Evolutionary conservation across 2,113 vertebrate species (phyloP), one percentile per base, ranked within the genome.

Genomic region (Kryptolebias marmoratus): DNA sequence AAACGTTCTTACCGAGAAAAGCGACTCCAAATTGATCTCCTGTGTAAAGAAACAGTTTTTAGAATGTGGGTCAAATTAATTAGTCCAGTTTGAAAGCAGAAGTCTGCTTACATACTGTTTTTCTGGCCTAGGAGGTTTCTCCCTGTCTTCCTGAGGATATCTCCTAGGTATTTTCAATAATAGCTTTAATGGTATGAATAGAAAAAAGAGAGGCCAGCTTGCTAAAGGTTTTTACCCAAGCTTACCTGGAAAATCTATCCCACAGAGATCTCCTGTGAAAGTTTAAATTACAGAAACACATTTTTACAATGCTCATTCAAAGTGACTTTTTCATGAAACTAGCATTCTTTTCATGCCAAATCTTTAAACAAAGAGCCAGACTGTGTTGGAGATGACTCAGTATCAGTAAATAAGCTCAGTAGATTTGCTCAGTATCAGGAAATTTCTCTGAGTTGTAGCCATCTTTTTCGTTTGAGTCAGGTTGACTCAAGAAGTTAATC

Each of bases 201-300:
- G 14, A 64, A 5, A 1, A 61, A 32, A 47, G 10, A 42, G 10
- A 5, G 10, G 39, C 39, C 39, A 55, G 7, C 50, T 22, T 42
- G 8, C 0, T 57, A 14, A 1, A 8, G 22, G 11, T 28, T 39
- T 57, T 61, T 14, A 0, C 62, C 8, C 4, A 54, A 32, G 8
- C 39, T 63, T 74, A 81, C 80, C 80, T 75, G 64, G 82, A 77
- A 32, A 88, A 15, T 79, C 73, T 81, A 3, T 81, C 80, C 78
- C 57, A 74, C 5, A 84, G 59, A 11, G 83, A 84, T 75, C 75
- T 72, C 76, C 79, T 86, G 64, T 67, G n/a, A 62, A 73, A 44
- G 52, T 54, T 54, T 27, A 18, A 52, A 22, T 22, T 22, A 22
- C 22, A 22, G 22, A 22, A 22, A 22, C 22, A 22, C 22, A 22